A percentile compares a stretch with the other conserved stretches of the same genome.
phyloP scores from a whole-genome alignment of 2,888 invertebrate genomes.

The Magallana nippona region DNA sequence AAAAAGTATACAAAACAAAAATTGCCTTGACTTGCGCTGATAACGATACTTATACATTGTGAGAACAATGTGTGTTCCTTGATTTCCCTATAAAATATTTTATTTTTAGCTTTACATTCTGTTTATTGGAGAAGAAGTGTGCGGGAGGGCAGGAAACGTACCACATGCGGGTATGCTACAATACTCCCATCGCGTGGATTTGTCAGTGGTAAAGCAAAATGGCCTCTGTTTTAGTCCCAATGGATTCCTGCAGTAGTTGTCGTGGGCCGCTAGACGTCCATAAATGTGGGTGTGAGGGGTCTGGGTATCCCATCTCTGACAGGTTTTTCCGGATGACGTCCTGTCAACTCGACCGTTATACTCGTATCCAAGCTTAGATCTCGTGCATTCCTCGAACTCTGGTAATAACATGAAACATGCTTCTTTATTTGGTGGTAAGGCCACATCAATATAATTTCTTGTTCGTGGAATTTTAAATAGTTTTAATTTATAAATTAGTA shows the following conservation, averaged over 20 bases:
- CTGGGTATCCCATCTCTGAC: slow-evolving; percentile 50
- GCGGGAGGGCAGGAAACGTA: not conserved
- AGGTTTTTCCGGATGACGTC: slow-evolving; percentile 35
- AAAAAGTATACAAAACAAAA: too few relatives aligned
- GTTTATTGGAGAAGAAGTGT: too few relatives aligned
- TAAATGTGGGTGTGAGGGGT: slow-evolving; percentile 33
- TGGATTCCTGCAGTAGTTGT: slow-evolving; percentile 45
- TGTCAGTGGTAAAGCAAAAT: slow-evolving; percentile 46
- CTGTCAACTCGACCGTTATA: slow-evolving; percentile 40
- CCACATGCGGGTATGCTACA: slow-evolving; percentile 37
- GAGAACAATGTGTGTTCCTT: too few relatives aligned
- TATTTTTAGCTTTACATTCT: too few relatives aligned
- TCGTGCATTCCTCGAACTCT: slow-evolving; percentile 34
- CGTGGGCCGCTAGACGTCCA: slow-evolving; percentile 11
- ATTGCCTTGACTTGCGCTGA: too few relatives aligned
- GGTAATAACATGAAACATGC: not conserved
- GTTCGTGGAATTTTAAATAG: too few relatives aligned
- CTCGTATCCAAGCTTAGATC: slow-evolving; percentile 6
- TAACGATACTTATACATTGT: too few relatives aligned
- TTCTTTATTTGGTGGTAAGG: too few relatives aligned
- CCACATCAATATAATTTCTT: too few relatives aligned
- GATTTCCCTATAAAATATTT: too few relatives aligned
- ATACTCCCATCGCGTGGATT: slow-evolving; percentile 40
- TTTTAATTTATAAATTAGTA: too few relatives aligned
- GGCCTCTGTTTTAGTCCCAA: not conserved